A percentile compares a stretch with the other conserved stretches of the same genome.
Conservation (phyloP, 2,797 vertebrate species). For the Sylvilagus floridanus region DNA sequence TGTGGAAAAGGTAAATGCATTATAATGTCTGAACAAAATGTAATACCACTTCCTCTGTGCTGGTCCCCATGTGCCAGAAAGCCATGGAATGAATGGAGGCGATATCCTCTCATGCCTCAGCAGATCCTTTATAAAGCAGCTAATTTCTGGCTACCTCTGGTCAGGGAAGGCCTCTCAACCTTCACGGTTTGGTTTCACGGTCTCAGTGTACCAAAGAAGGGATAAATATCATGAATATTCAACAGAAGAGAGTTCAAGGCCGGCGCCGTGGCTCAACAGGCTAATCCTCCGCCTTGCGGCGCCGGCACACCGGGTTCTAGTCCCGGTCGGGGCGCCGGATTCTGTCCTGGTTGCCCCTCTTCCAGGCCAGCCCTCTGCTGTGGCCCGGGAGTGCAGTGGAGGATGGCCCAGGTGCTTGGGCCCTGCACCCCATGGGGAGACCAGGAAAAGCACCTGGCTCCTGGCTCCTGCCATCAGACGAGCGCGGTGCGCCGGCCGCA, state of each 20-base stretch:
- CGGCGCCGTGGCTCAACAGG: too few species aligned
- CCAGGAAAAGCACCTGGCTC: too few species aligned
- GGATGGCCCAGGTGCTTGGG: too few species aligned
- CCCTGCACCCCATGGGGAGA: too few species aligned
- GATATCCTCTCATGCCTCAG: conserved; percentile 1
- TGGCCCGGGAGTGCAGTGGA: too few species aligned
- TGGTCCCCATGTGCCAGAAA: neutral
- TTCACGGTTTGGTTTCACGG: neutral
- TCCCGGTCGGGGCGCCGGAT: too few species aligned
- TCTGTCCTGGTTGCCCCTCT: too few species aligned
- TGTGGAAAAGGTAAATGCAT: neutral
- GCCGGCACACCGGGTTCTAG: too few species aligned
- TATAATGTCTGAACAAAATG: conserved; percentile 34
- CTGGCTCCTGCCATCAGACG: too few species aligned
- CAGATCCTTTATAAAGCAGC: conserved; percentile 28
- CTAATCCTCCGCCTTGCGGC: too few species aligned
- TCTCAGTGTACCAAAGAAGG: neutral
- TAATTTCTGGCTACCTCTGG: neutral
- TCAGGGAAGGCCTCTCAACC: neutral
- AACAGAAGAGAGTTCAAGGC: neutral
- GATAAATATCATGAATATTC: neutral
- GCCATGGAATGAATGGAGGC: neutral
- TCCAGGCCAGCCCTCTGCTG: too few species aligned
- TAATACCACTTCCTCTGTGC: neutral
- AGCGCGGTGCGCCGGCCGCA: too few species aligned